Evolutionary conservation across 2,113 vertebrate species (phyloP).

Genomic region (Dipodomys merriami): DNA sequence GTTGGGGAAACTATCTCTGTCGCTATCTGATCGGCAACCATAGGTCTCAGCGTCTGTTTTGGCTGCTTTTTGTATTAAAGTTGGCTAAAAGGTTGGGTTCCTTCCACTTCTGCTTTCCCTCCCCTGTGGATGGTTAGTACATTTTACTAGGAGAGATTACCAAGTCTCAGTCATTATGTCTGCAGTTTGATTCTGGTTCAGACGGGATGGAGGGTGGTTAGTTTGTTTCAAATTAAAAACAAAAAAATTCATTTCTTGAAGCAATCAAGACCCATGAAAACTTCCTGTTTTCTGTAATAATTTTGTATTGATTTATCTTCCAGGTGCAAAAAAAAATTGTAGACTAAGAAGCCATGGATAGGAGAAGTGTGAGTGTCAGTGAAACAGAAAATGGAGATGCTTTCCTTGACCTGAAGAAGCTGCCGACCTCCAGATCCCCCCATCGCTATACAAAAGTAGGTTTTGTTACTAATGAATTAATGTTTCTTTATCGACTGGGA

Average conservation of each 20-base stretch:
- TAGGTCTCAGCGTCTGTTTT: slow-evolving; percentile 21
- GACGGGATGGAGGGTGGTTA: not conserved
- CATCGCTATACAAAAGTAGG: slow-evolving; percentile 96
- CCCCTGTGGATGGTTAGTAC: not conserved
- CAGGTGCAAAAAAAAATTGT: slow-evolving; percentile 73
- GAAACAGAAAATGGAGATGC: slow-evolving; percentile 90
- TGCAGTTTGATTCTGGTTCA: slow-evolving; percentile 13
- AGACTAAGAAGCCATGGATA: slow-evolving; percentile 91
- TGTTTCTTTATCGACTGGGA: slow-evolving; percentile 56
- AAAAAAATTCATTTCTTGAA: slow-evolving; percentile 7
- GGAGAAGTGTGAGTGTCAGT: slow-evolving; percentile 85
- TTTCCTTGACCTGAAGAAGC: slow-evolving; percentile 85
- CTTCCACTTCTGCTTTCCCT: slow-evolving; percentile 43
- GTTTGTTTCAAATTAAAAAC: not conserved
- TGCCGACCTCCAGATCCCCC: slow-evolving; percentile 80
- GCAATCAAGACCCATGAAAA: not conserved
- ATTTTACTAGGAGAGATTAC: not conserved
- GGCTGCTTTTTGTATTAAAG: slow-evolving; percentile 63
- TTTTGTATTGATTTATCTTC: slow-evolving; percentile 54
- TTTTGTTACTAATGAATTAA: not conserved
- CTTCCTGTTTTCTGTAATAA: not conserved
- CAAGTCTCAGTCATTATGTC: not conserved
- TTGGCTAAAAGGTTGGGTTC: not conserved
- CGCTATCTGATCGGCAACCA: not conserved
- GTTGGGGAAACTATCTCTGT: slow-evolving; percentile 50